phyloP scores from a whole-genome alignment of 2,888 invertebrate species.

The Apeira syringaria region DNA sequence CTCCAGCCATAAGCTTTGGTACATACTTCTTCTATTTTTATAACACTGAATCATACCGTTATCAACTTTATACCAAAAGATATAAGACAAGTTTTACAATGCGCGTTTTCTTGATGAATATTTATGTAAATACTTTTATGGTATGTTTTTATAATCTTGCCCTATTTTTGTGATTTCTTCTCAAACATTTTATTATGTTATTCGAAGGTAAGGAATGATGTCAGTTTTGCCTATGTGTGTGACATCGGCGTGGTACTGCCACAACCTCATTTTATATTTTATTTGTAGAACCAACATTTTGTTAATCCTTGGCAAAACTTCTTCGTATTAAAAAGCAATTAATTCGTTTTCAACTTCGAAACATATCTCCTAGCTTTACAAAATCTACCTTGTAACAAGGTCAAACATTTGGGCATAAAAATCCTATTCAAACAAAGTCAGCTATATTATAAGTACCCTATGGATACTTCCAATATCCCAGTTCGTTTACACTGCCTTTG shows the following conservation, averaged over 20 bases:
- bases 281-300: too few relatives aligned
- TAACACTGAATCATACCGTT: conserved; percentile 12
- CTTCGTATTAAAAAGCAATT: too few relatives aligned
- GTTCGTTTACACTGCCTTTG: conserved; percentile 1
- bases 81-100: conserved; percentile 5
- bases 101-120: conserved; percentile 32
- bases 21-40: conserved; percentile 24
- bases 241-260: too few relatives aligned
- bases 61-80: conserved; percentile 20
- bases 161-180: conserved; percentile 41
- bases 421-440: neutral
- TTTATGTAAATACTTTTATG: conserved; percentile 53
- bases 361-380: neutral
- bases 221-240: too few relatives aligned
- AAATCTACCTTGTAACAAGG: neutral
- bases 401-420: neutral
- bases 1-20: conserved; percentile 39
- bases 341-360: too few relatives aligned
- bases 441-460: conserved; percentile 1
- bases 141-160: conserved; percentile 63
- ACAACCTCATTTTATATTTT: too few relatives aligned
- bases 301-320: too few relatives aligned
- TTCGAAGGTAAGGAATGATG: conserved; percentile 6
- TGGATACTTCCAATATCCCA: conserved; percentile 10
- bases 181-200: conserved; percentile 15